A percentile compares a stretch with the other conserved stretches of the same genome.
phyloP scores from a whole-genome alignment of 1,140 invertebrate species.

The Bombus ignitus region DNA sequence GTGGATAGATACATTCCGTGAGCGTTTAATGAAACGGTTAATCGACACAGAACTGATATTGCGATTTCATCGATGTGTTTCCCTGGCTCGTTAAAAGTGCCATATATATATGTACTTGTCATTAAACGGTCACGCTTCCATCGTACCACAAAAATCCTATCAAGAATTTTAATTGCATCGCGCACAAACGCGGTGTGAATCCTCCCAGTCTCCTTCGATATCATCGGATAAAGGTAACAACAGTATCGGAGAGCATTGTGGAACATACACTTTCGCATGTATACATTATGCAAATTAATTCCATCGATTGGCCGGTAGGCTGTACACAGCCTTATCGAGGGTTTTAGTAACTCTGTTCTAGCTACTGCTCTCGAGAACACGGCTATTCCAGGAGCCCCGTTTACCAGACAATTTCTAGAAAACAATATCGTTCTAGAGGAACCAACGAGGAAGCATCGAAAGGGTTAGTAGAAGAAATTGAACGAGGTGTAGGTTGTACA shows the following conservation, averaged over 20 bases:
- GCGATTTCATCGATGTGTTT: background rate
- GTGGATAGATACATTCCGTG: background rate
- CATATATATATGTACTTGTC: background rate
- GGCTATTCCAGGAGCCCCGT: conserved; percentile 14
- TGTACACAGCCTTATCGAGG: conserved; percentile 65
- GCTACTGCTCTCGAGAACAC: conserved; percentile 11
- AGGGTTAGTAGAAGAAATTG: conserved; percentile 10
- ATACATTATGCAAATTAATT: conserved; percentile 76
- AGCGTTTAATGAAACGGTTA: background rate
- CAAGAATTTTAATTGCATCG: conserved; percentile 36
- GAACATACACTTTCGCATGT: conserved; percentile 62
- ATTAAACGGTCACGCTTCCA: conserved; percentile 1
- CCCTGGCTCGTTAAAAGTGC: background rate
- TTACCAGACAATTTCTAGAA: conserved; percentile 47
- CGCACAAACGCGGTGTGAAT: background rate
- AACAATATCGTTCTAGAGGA: conserved; percentile 38
- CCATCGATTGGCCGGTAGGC: conserved; percentile 67
- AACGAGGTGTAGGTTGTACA: background rate
- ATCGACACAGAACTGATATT: background rate
- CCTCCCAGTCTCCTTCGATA: conserved; percentile 9
- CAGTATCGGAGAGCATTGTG: conserved; percentile 54
- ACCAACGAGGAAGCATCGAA: conserved; percentile 7
- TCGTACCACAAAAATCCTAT: conserved; percentile 24
- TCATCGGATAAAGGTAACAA: conserved; percentile 38
- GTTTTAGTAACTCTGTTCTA: conserved; percentile 54